Conservation (phyloP, 1,140 invertebrate species). For the Euglossa dilemma region DNA sequence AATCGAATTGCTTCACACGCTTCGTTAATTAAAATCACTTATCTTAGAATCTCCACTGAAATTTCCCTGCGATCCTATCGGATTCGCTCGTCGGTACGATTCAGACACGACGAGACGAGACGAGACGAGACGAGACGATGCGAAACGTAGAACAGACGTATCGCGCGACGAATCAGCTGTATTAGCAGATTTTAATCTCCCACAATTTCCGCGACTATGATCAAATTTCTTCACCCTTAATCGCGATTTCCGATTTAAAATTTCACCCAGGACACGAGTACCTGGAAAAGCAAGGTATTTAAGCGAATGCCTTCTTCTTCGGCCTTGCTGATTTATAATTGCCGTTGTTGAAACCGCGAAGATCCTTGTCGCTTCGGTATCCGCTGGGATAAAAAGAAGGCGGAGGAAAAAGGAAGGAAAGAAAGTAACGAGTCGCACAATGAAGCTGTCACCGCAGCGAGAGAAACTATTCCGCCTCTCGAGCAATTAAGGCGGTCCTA, state of each 20-base stretch:
- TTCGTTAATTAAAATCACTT: constrained; percentile 1
- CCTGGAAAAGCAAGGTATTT: background rate
- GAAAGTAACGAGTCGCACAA: constrained; percentile 16
- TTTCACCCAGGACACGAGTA: too few species aligned
- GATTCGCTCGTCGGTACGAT: background rate
- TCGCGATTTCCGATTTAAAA: too few species aligned
- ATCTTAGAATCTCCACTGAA: background rate
- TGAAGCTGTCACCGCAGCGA: constrained; percentile 4
- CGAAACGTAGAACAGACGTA: too few species aligned
- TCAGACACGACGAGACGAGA: background rate
- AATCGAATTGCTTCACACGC: background rate
- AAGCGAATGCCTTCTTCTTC: background rate
- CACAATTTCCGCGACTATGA: too few species aligned
- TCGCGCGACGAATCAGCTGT: too few species aligned
- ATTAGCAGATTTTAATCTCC: too few species aligned
- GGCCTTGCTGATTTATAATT: background rate
- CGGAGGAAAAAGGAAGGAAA: background rate
- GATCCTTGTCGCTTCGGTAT: background rate
- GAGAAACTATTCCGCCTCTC: constrained; percentile 23
- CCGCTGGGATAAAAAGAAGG: too few species aligned
- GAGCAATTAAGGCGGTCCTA: constrained; percentile 43
- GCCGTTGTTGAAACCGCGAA: background rate
- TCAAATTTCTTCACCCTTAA: too few species aligned
- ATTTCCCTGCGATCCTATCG: background rate
- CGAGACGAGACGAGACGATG: too few species aligned